Conservation (phyloP, 2,888 invertebrate species). For the Xanthia togata region DNA sequence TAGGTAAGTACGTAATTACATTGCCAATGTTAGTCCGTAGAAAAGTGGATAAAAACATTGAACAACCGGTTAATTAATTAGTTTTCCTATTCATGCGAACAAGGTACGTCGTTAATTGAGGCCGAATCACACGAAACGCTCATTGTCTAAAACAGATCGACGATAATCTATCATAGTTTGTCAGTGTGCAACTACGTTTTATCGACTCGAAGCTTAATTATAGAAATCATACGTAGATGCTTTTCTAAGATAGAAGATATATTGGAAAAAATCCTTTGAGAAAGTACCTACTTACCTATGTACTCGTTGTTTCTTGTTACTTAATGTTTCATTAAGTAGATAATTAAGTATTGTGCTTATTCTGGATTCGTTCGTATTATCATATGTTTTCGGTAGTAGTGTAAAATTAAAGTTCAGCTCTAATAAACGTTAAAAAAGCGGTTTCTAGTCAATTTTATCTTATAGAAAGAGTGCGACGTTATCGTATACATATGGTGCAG, state of each 20-base stretch:
- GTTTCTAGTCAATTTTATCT: conserved; percentile 56
- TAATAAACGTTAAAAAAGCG: conserved; percentile 61
- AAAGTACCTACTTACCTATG: conserved; percentile 11
- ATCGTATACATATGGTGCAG: conserved; percentile 61
- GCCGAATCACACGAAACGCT: conserved; percentile 79
- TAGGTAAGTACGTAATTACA: conserved; percentile 42
- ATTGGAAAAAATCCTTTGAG: conserved; percentile 22
- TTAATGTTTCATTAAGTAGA: conserved; percentile 1
- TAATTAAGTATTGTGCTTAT: neutral
- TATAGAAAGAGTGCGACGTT: conserved; percentile 55
- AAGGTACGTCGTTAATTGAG: conserved; percentile 73
- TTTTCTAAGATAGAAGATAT: conserved; percentile 53
- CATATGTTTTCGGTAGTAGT: conserved; percentile 15
- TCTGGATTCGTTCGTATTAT: conserved; percentile 3
- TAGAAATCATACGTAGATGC: conserved; percentile 48
- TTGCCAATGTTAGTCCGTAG: conserved; percentile 40
- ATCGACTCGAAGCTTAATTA: conserved; percentile 50
- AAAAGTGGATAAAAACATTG: conserved; percentile 56
- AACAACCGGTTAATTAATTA: conserved; percentile 78
- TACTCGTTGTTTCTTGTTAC: neutral
- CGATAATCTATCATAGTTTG: conserved; percentile 70
- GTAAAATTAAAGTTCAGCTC: conserved; percentile 61
- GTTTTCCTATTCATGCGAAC: conserved; percentile 78
- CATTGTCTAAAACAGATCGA: conserved; percentile 73
- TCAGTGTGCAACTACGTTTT: conserved; percentile 61